These are phyloP conservation scores for Ophthalmolycus amberensis DNA, from an alignment of 2,113 vertebrate genomes.

Conservation along the genomic window DNA sequence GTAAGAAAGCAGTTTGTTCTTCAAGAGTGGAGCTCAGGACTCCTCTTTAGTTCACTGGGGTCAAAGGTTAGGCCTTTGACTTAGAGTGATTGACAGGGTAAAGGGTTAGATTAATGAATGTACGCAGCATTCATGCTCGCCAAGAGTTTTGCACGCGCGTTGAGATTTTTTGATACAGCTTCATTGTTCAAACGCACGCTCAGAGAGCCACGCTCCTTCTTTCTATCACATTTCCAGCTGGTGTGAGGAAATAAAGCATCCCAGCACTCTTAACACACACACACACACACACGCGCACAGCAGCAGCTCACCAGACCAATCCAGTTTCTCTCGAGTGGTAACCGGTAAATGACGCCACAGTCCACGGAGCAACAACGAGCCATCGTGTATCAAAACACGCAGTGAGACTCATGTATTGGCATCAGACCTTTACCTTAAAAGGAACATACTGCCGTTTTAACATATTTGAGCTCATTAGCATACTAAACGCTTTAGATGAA, in stretches of 20 bases:
- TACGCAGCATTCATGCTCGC: too few species aligned
- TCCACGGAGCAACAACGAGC: background rate
- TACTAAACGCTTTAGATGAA: background rate
- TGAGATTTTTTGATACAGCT: background rate
- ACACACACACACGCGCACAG: background rate
- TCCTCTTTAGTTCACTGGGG: constrained; percentile 8
- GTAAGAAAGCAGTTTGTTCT: constrained; percentile 62
- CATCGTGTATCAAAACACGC: background rate
- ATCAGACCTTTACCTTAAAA: background rate
- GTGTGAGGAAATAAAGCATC: background rate
- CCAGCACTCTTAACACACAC: background rate
- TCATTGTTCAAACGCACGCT: background rate
- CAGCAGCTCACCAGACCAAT: background rate
- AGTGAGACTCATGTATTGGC: background rate
- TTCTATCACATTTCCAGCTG: background rate
- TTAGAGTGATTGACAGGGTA: rapidly evolving
- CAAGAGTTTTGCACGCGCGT: background rate
- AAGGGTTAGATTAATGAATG: constrained; percentile 4
- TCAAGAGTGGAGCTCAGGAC: background rate
- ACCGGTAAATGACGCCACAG: constrained; percentile 6
- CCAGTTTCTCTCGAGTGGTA: constrained; percentile 20
- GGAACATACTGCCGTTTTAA: background rate
- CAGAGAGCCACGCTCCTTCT: background rate
- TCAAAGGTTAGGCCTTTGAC: constrained; percentile 12
- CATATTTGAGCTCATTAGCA: background rate